Base-by-base conservation (phyloP, 2,113 vertebrate species). In the Cyrtonyx montezumae region DNA sequence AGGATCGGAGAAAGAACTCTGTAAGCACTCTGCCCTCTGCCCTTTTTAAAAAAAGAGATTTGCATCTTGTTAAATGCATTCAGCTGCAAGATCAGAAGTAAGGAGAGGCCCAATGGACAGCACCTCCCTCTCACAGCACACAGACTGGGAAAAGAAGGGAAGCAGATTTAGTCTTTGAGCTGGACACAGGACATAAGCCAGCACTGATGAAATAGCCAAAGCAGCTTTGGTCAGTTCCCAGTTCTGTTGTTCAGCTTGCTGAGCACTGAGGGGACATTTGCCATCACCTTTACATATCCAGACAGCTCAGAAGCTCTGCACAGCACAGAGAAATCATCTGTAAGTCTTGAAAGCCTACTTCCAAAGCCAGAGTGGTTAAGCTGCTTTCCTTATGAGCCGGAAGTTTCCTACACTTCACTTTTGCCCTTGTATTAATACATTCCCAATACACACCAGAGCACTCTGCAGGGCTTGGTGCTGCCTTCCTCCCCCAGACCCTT, bases 61-160 rank as follows among this genome's bases (percentile, higher is more conserved):
- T 80, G 75, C 8, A 91, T 93, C 80, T 88, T n/a, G 13, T 84
- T 90, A 55, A 37, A 81, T 78, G 74, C 70, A 61, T 63, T 75
- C 61, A 75, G 34, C 20, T 13, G 9, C 19, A 85, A 88, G 59
- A 93, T 76, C 45, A 87, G 36, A 92, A 51, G 22, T 19, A 61
- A 70, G 61, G 84, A 87, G 30, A 22, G 34, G 46, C 48, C 62
- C 79, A 79, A 23, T 40, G 74, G 55, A 46, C 8, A 83, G 30
- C 18, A 65, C 13, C 73, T 75, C 67, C 25, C 37, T n/a, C 73
- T 65, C 73, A 53, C 56, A 53, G 56, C n/a, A 70, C 59, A 59
- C 9, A 36, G 42, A 58, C 11, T 17, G 19, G 37, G 51, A 84
- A 43, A 62, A 62, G 34, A 45, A 43, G 9, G 36, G 36, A 79